Evolutionary conservation across 2,113 vertebrate genomes (phyloP).

Genomic region (Larimichthys crocea): DNA sequence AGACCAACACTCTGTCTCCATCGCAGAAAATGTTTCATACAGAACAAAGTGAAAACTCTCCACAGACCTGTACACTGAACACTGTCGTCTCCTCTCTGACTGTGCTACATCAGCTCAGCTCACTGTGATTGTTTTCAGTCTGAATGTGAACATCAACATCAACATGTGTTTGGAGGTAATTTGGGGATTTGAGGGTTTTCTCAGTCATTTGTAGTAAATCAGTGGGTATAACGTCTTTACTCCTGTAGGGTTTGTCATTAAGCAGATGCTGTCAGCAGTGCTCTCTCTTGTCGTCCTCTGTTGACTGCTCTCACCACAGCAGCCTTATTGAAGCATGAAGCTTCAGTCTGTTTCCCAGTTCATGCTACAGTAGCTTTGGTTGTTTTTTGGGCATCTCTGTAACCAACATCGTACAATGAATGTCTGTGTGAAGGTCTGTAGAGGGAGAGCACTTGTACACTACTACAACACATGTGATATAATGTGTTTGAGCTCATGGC

Average conservation of each 20-base stretch:
- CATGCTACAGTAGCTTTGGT: neutral
- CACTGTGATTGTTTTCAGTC: neutral
- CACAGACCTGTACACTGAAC: neutral
- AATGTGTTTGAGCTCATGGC: no score
- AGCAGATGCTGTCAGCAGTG: slow-evolving; percentile 12
- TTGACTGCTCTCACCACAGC: slow-evolving; percentile 1
- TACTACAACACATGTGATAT: no score
- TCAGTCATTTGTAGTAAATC: neutral
- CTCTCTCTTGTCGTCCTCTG: neutral
- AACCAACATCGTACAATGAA: no score
- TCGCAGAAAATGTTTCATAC: no score
- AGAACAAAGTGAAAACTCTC: neutral
- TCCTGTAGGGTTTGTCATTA: neutral
- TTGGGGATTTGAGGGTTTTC: neutral
- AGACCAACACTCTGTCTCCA: no score
- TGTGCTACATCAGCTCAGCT: neutral
- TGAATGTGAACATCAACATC: neutral
- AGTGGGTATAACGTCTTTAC: neutral
- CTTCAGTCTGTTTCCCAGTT: neutral
- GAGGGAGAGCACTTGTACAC: no score
- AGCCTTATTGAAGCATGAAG: neutral
- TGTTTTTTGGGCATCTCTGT: neutral
- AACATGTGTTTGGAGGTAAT: neutral
- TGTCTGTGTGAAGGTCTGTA: neutral
- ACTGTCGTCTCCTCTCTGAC: neutral